Percentiles rank a stretch among this genome's conserved stretches.
These are phyloP conservation scores for Triplophysa dalaica DNA, from an alignment of 2,113 vertebrate genomes.

Conservation along the genomic window DNA sequence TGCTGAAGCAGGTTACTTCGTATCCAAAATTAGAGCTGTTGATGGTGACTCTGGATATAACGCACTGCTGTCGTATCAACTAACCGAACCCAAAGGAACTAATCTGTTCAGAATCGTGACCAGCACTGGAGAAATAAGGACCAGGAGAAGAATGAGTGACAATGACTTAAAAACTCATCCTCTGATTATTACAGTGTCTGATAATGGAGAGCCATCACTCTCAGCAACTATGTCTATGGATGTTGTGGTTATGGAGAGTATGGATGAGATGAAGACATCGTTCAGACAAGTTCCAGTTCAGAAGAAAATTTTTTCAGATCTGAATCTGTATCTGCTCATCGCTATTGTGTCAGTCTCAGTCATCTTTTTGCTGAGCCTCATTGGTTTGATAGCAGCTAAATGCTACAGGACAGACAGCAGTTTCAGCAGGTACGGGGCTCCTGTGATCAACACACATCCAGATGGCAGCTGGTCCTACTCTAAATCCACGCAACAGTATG, in stretches of 20 bases:
- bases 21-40: conserved; percentile 55
- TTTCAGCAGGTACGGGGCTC: conserved; percentile 46
- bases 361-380: conserved; percentile 65
- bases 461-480: conserved; percentile 68
- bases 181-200: conserved; percentile 73
- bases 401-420: conserved; percentile 48
- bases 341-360: conserved; percentile 72
- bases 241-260: conserved; percentile 67
- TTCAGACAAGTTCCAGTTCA: conserved; percentile 67
- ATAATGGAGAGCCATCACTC: conserved; percentile 72
- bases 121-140: conserved; percentile 61
- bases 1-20: conserved; percentile 72
- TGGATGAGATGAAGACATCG: conserved; percentile 61
- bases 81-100: conserved; percentile 48
- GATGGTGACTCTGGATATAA: conserved; percentile 60
- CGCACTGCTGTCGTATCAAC: conserved; percentile 55
- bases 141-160: conserved; percentile 68
- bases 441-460: conserved; percentile 56
- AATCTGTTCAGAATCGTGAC: conserved; percentile 59
- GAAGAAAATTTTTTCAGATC: conserved; percentile 59
- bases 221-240: conserved; percentile 72
- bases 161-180: conserved; percentile 74
- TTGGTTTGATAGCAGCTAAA: conserved; percentile 56
- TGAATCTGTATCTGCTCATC: conserved; percentile 74
- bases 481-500: conserved; percentile 67